Conservation (phyloP, 1,140 invertebrate species). For the Pseudomyrmex cubaensis region DNA sequence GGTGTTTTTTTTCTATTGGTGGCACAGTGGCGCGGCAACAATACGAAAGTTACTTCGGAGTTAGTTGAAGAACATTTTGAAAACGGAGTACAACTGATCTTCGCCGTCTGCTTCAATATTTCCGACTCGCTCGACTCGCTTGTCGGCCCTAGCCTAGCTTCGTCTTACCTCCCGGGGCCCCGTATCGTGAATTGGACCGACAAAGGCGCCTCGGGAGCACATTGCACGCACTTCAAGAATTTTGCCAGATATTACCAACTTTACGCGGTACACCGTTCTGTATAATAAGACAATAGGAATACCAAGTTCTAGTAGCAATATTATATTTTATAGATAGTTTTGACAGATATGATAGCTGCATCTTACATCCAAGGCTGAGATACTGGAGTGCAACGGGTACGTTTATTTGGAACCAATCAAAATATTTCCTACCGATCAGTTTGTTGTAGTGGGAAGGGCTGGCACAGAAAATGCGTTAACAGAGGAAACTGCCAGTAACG, state of each 20-base stretch:
- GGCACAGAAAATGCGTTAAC: conserved; percentile 83
- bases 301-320: background rate
- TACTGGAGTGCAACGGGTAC: conserved; percentile 85
- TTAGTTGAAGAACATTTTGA: conserved; percentile 22
- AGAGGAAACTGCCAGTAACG: conserved; percentile 76
- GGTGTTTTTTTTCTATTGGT: conserved; percentile 69
- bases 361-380: conserved; percentile 74
- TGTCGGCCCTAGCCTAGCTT: conserved; percentile 9
- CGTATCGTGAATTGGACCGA: conserved; percentile 26
- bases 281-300: background rate
- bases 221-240: background rate
- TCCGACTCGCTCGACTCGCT: conserved; percentile 15
- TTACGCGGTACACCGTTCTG: background rate
- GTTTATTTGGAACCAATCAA: conserved; percentile 83
- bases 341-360: conserved; percentile 77
- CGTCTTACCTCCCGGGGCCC: conserved; percentile 8
- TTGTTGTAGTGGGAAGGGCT: conserved; percentile 83
- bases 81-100: conserved; percentile 47
- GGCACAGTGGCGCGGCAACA: conserved; percentile 75
- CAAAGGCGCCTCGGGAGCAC: conserved; percentile 50
- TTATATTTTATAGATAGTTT: background rate
- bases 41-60: conserved; percentile 63
- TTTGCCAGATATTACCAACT: conserved; percentile 3
- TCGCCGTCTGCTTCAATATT: conserved; percentile 61
- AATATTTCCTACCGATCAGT: conserved; percentile 84